These are phyloP conservation scores for Felis chaus DNA, from an alignment of 2,113 vertebrate species.

Conservation along the genomic window DNA sequence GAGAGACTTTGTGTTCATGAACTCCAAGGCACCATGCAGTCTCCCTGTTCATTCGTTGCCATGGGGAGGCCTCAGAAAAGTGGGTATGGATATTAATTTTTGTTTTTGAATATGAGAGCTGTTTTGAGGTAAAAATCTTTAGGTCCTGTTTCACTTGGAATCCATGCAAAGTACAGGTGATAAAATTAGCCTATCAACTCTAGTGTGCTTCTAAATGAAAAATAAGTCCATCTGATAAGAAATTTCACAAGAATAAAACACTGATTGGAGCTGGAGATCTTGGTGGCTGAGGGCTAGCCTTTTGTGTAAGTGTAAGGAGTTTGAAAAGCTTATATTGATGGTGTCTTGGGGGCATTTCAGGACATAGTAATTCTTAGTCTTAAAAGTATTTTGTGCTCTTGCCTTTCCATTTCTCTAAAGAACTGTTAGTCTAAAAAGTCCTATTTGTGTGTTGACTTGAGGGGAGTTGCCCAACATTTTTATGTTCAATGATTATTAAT, in stretches of 20 bases:
- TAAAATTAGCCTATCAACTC: background rate
- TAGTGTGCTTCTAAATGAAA: background rate
- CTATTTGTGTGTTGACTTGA: background rate
- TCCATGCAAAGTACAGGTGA: background rate
- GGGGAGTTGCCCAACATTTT: background rate
- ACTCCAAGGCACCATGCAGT: background rate
- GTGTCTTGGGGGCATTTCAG: constrained; percentile 18
- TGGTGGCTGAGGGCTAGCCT: background rate
- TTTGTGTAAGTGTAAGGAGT: background rate
- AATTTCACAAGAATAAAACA: background rate
- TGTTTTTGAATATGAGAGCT: background rate
- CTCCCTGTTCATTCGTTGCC: background rate
- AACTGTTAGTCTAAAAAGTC: background rate
- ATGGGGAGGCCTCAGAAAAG: background rate
- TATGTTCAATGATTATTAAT: background rate
- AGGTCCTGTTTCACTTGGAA: background rate
- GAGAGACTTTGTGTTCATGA: background rate
- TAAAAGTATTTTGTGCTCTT: background rate
- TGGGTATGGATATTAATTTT: background rate
- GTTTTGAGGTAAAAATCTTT: background rate
- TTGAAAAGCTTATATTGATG: background rate
- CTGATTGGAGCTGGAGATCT: background rate
- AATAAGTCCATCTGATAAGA: background rate
- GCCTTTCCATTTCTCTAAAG: constrained; percentile 9
- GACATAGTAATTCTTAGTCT: background rate